Conservation (phyloP, 2,797 vertebrate species). For the Girardinus metallicus region DNA sequence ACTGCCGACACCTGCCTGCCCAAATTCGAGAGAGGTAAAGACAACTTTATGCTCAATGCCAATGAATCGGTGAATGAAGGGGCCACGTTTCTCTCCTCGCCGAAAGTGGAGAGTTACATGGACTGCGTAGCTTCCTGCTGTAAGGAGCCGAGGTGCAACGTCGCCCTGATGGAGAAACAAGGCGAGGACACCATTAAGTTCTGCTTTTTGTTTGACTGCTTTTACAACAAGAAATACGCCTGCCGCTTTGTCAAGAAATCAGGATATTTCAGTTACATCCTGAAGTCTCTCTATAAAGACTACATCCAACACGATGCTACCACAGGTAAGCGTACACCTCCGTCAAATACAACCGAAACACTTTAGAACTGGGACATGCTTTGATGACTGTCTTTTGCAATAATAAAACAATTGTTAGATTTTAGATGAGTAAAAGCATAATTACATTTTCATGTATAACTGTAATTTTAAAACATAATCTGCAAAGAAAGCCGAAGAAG, state of each 20-base stretch:
- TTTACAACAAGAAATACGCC: slow-evolving; percentile 89
- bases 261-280: slow-evolving; percentile 87
- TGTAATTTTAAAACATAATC: background rate
- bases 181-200: slow-evolving; percentile 58
- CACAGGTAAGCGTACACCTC: slow-evolving; percentile 61
- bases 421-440: no score
- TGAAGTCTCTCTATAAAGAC: slow-evolving; percentile 77
- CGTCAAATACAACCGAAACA: background rate
- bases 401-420: background rate
- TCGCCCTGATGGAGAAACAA: slow-evolving; percentile 86
- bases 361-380: background rate
- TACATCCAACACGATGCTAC: slow-evolving; percentile 50
- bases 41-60: slow-evolving; percentile 86
- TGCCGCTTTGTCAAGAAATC: slow-evolving; percentile 87
- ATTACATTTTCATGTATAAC: no score
- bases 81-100: slow-evolving; percentile 87
- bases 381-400: background rate
- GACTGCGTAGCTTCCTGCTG: slow-evolving; percentile 91
- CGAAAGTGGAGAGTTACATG: slow-evolving; percentile 55
- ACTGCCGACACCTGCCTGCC: slow-evolving; percentile 73
- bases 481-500: background rate
- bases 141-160: slow-evolving; percentile 82
- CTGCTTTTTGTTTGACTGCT: slow-evolving; percentile 92
- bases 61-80: slow-evolving; percentile 90
- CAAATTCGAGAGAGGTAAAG: slow-evolving; percentile 79